phyloP scores from a whole-genome alignment of 2,888 invertebrate species.

The Mythimna vitellina region DNA sequence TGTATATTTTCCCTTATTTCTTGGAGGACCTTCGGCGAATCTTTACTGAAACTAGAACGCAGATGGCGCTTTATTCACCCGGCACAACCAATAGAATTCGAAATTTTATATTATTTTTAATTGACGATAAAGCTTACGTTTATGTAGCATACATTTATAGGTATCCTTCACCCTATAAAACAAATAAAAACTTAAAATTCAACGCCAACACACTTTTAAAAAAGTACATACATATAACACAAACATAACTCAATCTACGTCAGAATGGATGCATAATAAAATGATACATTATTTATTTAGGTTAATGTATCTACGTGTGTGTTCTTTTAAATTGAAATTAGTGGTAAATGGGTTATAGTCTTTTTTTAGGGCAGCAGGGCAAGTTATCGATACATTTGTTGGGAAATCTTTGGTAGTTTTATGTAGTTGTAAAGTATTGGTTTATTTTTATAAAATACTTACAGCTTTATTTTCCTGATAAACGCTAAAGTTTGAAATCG shows the following conservation, averaged over 20 bases:
- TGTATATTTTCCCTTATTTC: no score
- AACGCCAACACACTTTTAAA: background rate
- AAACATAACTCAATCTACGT: slow-evolving; percentile 16
- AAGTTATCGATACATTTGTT: slow-evolving; percentile 21
- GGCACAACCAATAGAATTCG: background rate
- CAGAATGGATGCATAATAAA: slow-evolving; percentile 44
- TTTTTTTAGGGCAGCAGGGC: slow-evolving; percentile 39
- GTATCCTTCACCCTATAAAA: slow-evolving; percentile 2
- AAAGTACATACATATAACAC: slow-evolving; percentile 1
- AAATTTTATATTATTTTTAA: background rate
- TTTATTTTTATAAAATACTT: background rate
- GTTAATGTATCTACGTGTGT: slow-evolving; percentile 74
- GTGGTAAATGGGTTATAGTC: slow-evolving; percentile 28
- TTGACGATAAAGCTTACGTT: background rate
- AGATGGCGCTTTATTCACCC: no score
- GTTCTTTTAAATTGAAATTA: slow-evolving; percentile 50
- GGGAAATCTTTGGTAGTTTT: slow-evolving; percentile 5
- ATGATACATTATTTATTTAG: slow-evolving; percentile 69
- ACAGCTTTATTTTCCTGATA: background rate
- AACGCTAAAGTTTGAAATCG: no score
- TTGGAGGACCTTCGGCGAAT: no score
- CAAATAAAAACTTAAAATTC: slow-evolving; percentile 20
- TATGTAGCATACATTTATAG: background rate
- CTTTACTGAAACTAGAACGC: no score
- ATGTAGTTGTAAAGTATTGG: background rate